Conservation (phyloP, 2,888 invertebrate species). For the Hylaea fasciaria region DNA sequence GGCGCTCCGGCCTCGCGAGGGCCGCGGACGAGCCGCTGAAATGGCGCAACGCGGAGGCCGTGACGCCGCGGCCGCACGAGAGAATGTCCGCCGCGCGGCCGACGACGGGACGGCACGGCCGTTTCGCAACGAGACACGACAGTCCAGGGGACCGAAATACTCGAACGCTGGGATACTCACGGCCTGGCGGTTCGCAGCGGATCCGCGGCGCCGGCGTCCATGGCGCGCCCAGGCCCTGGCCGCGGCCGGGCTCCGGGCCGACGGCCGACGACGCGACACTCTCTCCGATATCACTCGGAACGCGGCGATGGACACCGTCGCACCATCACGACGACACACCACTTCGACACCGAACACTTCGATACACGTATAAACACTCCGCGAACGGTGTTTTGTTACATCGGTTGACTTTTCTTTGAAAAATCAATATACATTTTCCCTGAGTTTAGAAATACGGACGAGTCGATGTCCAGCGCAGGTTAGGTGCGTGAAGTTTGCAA, state of each 20-base stretch:
- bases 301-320: conserved; percentile 80
- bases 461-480: conserved; percentile 86
- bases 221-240: conserved; percentile 83
- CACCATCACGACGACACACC: conserved; percentile 83
- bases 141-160: conserved; percentile 79
- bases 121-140: conserved; percentile 82
- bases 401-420: conserved; percentile 85
- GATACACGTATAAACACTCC: conserved; percentile 83
- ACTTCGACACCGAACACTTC: conserved; percentile 79
- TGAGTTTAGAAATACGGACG: conserved; percentile 83
- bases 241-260: conserved; percentile 82
- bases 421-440: conserved; percentile 86
- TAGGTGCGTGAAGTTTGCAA: conserved; percentile 86
- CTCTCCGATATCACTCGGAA: conserved; percentile 81
- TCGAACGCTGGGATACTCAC: conserved; percentile 77
- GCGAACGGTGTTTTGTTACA: conserved; percentile 85
- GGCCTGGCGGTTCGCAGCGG: conserved; percentile 83
- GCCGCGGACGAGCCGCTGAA: conserved; percentile 66
- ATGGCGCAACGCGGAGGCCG: conserved; percentile 84
- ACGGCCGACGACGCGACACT: conserved; percentile 82
- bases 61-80: conserved; percentile 80
- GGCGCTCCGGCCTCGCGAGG: conserved; percentile 68
- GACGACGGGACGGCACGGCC: conserved; percentile 66
- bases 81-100: conserved; percentile 80
- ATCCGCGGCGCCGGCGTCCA: conserved; percentile 82